These are phyloP conservation scores for Pachycephala philippinensis DNA, from an alignment of 2,113 vertebrate genomes.

Conservation along the genomic window DNA sequence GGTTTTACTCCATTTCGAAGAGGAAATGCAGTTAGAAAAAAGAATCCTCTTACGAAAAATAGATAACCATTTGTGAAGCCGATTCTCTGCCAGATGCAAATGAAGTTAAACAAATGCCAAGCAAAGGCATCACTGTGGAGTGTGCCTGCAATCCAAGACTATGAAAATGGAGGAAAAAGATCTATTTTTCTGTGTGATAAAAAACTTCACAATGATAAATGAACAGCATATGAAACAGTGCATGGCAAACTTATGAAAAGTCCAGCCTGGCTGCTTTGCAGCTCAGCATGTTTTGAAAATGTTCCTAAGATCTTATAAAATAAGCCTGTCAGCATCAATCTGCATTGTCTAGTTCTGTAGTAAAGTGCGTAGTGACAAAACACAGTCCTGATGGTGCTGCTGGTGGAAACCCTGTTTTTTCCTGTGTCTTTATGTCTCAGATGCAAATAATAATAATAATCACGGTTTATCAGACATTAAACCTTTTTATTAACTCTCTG, in stretches of 20 bases:
- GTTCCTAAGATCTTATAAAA: neutral
- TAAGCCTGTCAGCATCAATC: neutral
- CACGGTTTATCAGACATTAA: neutral
- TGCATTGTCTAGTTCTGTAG: neutral
- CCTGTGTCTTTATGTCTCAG: neutral
- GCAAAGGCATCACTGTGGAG: neutral
- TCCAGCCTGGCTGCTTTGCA: neutral
- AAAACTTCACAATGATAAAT: neutral
- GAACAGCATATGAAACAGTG: neutral
- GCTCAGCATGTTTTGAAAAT: neutral
- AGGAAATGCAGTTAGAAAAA: neutral
- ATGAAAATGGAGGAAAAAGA: neutral
- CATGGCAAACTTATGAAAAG: neutral
- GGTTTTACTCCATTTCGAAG: neutral
- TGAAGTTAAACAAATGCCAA: rapidly evolving
- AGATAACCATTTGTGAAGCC: neutral
- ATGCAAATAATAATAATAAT: neutral
- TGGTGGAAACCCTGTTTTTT: neutral
- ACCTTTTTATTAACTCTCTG: neutral
- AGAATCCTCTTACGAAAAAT: neutral
- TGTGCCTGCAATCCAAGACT: neutral
- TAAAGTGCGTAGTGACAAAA: neutral
- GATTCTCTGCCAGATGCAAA: neutral
- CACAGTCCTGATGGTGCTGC: neutral
- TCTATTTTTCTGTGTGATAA: neutral